Evolutionary conservation across 2,888 invertebrate genomes (phyloP), one percentile per base, ranked within the genome.

Genomic region (Leucoma salicis): DNA sequence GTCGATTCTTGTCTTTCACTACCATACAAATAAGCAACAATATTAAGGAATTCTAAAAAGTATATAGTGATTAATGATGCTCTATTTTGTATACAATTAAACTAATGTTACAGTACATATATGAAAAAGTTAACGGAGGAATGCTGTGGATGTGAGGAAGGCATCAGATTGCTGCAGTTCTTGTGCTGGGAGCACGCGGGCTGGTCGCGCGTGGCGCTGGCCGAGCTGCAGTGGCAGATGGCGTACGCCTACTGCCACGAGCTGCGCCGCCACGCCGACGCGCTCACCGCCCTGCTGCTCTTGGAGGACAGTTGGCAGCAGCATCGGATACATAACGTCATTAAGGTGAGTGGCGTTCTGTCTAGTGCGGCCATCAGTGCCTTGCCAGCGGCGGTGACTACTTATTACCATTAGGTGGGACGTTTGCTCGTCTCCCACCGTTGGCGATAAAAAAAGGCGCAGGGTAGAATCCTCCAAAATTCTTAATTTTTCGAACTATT

Each of bases 131-230:
- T 99, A 31, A 96, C 98, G 11, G 98, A 98, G 82, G 98, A 99
- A 73, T 95, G 96, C 32, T 97, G 96, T 80, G 94, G 95, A 31
- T 95, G 96, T 35, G 98, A 99, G 55, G 98, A 99, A 57, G 96
- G 96, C 2, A 92, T 97, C 31, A 95, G 96, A 73, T 87, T 99
- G 46, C 85, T 99, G 25, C 96, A 98, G 90, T 99, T 96, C 84
- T 94, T 97, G 78, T 96, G 97, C 71, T 99, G 98, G 98, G 99
- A 99, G 83, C 98, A 99, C 88, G 97, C 97, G 14, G 95, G 95
- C 59, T 97, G 98, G 86, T 98, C 98, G 18, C 94, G 96, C 51
- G 93, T 93, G 12, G 96, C 97, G 34, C 92, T 99, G 25, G 94
- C 95, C 31, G 98, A 99, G 87, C 87, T 99, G 31, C 89, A 99